Base-by-base conservation (phyloP, 92 coral and sea anemone species). In the Bergia puertoricense region DNA sequence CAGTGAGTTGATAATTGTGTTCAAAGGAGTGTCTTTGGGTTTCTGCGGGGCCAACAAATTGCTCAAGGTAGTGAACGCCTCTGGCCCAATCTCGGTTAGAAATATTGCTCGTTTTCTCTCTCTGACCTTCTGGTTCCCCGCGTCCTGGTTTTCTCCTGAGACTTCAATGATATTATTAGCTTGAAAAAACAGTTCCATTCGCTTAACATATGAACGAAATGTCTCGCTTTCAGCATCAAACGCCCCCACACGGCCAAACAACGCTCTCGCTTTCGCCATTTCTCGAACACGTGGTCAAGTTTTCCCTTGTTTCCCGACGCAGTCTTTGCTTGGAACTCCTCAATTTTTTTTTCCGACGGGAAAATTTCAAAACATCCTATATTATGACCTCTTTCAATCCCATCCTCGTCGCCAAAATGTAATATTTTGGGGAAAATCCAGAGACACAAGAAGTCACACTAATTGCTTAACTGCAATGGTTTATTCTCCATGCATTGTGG, bases 41-140 rank as follows among this genome's bases (percentile, higher is more conserved):
- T 92, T 89, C 18, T 36, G 56, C 56, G 11, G 56, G 9, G 56
- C 56, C 56, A 50, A 50, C 56, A 50, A 50, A 8, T 50, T 6
- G 56, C 56, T 50, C 56, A 50, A 50, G 56, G 56, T 50, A 50
- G 56, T 50, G 56, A 88, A 90, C 18, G 79, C 91, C 78, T 86
- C 91, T 40, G 95, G 91, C 42, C 95, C 93, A 57, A 88, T 69
- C 41, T 85, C 89, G 13, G 89, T 82, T 18, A 92, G 88, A 45
- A 92, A 82, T 75, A 90, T 87, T 2, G 91, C 93, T 39, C 88
- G 79, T 89, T 88, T 59, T 56, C 90, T 90, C 14, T 93, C 90
- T 46, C 76, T 79, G 45, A 88, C 91, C 62, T 44, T 50, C n/a
- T 43, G 76, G 73, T 88, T 88, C 36, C 74, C 62, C 36, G 86